phyloP scores from a whole-genome alignment of 1,140 invertebrate genomes.

The Zaprionus camerounensis region DNA sequence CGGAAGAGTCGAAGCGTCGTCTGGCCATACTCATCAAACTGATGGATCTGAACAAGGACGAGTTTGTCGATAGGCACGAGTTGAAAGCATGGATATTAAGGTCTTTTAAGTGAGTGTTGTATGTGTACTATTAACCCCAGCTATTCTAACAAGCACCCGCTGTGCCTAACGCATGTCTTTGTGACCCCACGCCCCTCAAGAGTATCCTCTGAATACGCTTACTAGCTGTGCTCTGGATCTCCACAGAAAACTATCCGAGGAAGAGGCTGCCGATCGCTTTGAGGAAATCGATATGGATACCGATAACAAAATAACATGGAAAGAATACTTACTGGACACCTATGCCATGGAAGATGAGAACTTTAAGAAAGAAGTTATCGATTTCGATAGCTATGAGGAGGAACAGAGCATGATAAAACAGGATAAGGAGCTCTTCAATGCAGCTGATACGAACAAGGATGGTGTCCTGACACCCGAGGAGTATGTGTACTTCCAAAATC shows the following conservation, averaged over 20 bases:
- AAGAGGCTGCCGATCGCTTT: constrained; percentile 94
- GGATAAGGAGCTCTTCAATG: constrained; percentile 94
- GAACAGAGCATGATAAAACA: constrained; percentile 88
- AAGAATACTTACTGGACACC: constrained; percentile 93
- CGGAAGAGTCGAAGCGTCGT: constrained; percentile 94
- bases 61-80: constrained; percentile 92
- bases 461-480: constrained; percentile 91
- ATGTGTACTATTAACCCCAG: constrained; percentile 64
- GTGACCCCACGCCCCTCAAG: background rate
- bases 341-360: constrained; percentile 89
- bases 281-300: constrained; percentile 93
- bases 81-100: constrained; percentile 96
- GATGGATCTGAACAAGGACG: constrained; percentile 93
- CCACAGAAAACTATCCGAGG: constrained; percentile 91
- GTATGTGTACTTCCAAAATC: constrained; percentile 95
- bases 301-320: constrained; percentile 94
- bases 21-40: constrained; percentile 91
- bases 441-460: constrained; percentile 94
- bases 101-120: constrained; percentile 92
- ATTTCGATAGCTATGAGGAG: constrained; percentile 81
- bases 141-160: constrained; percentile 34
- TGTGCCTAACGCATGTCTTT: constrained; percentile 36
- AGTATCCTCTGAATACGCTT: background rate
- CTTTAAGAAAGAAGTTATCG: constrained; percentile 84
- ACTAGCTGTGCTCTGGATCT: constrained; percentile 22